A percentile compares a stretch with the other conserved stretches of the same genome.
Evolutionary conservation across 1,140 invertebrate genomes (phyloP).

Genomic region (Magallana ariakensis): DNA sequence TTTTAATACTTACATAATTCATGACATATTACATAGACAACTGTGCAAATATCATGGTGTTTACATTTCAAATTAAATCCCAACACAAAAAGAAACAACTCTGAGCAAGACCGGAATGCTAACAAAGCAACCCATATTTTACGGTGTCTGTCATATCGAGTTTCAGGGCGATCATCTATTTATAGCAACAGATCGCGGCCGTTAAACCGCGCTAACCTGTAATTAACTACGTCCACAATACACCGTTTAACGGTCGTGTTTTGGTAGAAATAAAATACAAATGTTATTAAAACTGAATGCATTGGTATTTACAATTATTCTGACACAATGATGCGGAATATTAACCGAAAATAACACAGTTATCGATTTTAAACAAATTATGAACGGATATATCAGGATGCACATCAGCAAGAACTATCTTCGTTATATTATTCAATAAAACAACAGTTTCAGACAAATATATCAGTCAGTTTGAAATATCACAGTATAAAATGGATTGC

Average conservation of each 20-base stretch:
- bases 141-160: constrained; percentile 25
- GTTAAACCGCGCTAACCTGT: constrained; percentile 24
- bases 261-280: no score
- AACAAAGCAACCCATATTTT: constrained; percentile 27
- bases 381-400: background rate
- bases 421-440: background rate
- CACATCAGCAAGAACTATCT: constrained; percentile 3
- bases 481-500: background rate
- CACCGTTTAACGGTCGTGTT: background rate
- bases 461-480: background rate
- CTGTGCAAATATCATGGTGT: no score
- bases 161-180: constrained; percentile 25
- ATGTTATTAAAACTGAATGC: no score
- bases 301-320: no score
- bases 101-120: background rate
- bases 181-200: constrained; percentile 29
- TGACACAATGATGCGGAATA: background rate
- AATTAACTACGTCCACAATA: constrained; percentile 8
- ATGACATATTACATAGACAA: no score
- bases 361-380: constrained; percentile 44
- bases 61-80: no score
- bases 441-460: background rate
- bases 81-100: no score
- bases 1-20: no score
- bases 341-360: background rate